Evolutionary conservation across 2,113 vertebrate species (phyloP), one percentile per base, ranked within the genome.

Genomic region (Semicossyphus pulcher): DNA sequence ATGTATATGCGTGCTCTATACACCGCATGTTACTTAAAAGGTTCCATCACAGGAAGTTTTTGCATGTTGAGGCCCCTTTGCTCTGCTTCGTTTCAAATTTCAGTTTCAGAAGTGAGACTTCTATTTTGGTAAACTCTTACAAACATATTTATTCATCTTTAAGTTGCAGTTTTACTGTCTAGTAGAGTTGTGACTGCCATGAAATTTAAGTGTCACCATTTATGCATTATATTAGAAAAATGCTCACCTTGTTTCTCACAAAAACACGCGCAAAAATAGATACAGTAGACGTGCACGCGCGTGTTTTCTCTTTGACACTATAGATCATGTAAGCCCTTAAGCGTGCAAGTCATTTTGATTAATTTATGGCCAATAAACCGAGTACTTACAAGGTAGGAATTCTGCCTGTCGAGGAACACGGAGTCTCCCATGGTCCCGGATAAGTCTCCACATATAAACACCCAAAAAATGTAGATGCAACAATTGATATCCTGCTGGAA

Each of bases 301-400:
- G 12, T 37, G 5, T 4, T n/a, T n/a, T n/a, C n/a, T n/a, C n/a
- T n/a, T n/a, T n/a, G n/a, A n/a, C n/a, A n/a, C n/a, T n/a, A n/a
- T 1, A 28, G n/a, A 29, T 56, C 42, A 54, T 52, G 11, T 7
- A 23, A 57, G n/a, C 10, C 11, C 16, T 31, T 37, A 16, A 18
- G 20, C 29, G 10, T 20, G 21, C 18, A 12, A 63, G 42, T 39
- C 14, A 10, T 28, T 41, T 1, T 12, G 47, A 72, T 84, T 10
- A 28, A 72, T 70, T 56, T 45, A 73, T 23, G 12, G 18, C 32
- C 69, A 69, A 83, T 63, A 81, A 72, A 71, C 2, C 1, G 16
- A 18, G 29, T 88, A 95, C 96, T 97, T 93, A 98, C 97, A 84
- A 95, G 95, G 63, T 96, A 96, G 47, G 92, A 93, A 72, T 95